Evolutionary conservation across 2,888 invertebrate genomes (phyloP).

Genomic region (Nephrotoma guestfalica): DNA sequence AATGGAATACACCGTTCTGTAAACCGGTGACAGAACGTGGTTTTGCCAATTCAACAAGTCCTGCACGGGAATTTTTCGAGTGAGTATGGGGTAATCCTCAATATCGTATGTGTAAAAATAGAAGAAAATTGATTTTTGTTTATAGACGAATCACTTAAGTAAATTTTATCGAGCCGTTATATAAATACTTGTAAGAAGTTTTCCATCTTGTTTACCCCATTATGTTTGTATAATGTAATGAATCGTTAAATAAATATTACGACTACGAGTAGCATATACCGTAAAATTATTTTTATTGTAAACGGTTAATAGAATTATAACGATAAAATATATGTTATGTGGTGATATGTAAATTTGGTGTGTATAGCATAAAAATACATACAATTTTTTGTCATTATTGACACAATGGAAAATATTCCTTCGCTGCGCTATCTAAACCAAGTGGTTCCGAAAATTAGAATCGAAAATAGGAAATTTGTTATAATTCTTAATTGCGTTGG

Average conservation of each 20-base stretch:
- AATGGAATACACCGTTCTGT: constrained; percentile 74
- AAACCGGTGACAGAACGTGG: constrained; percentile 45
- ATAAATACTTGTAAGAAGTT: neutral
- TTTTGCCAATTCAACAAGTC: constrained; percentile 48
- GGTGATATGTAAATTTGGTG: neutral
- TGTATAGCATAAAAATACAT: neutral
- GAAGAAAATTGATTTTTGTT: neutral
- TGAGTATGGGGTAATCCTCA: constrained; percentile 34
- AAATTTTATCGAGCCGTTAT: neutral
- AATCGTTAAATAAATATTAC: neutral
- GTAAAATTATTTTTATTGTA: neutral
- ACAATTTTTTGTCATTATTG: neutral
- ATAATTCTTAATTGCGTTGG: neutral
- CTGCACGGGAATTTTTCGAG: constrained; percentile 83
- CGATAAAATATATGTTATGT: neutral
- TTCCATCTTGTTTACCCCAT: neutral
- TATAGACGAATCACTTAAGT: neutral
- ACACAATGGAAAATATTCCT: neutral
- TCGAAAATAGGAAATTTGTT: neutral
- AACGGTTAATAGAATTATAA: neutral
- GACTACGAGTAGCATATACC: neutral
- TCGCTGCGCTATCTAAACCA: neutral
- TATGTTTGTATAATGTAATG: neutral
- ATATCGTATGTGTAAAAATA: neutral
- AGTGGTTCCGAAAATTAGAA: neutral